Evolutionary conservation across 2,797 vertebrate genomes (phyloP), one percentile per base, ranked within the genome.

Genomic region (Lophotriccus pileatus): DNA sequence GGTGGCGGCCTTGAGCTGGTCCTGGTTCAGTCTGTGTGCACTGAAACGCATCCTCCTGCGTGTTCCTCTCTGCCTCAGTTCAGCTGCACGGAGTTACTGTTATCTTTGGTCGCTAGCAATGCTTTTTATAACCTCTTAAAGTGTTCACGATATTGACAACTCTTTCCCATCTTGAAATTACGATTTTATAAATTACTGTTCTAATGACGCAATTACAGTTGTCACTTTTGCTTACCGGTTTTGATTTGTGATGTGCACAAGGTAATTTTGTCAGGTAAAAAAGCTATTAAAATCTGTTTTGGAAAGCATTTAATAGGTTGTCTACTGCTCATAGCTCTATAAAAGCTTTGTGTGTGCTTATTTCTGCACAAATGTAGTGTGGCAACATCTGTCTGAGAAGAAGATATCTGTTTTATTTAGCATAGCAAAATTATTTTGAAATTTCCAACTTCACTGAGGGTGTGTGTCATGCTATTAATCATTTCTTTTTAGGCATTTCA

Each of bases 11-110:
- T 7, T 12, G 9, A 17, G 66, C 34, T 8, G 46, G 4, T 34
- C 28, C 22, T 3, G 28, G 3, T 37, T 2, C 39, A 0, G 11
- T 9, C 43, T 1, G 60, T 3, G 1, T 2, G 12, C 39, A 0
- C 0, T 18, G 67, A 20, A 39, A 8, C 8, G 2, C 6, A 0
- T 2, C 20, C 50, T 39, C 7, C 41, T 32, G 1, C 23, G 0
- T 6, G 0, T 34, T 36, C 49, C 1, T 7, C 0, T 0, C 3
- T 13, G 16, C 22, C 41, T 1, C 9, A 41, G 28, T 21, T 52
- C 10, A 3, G 25, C 10, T 39, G 36, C 16, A 0, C 20, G 44
- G 30, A 9, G 9, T n/a, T 66, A 6, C 41, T 2, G 11, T 21
- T 41, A 1, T 7, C 67, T 56, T n/a, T 6, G 32, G 3, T 30